Evolutionary conservation across 2,113 vertebrate genomes (phyloP).

Genomic region (Tylochromis polylepis): DNA sequence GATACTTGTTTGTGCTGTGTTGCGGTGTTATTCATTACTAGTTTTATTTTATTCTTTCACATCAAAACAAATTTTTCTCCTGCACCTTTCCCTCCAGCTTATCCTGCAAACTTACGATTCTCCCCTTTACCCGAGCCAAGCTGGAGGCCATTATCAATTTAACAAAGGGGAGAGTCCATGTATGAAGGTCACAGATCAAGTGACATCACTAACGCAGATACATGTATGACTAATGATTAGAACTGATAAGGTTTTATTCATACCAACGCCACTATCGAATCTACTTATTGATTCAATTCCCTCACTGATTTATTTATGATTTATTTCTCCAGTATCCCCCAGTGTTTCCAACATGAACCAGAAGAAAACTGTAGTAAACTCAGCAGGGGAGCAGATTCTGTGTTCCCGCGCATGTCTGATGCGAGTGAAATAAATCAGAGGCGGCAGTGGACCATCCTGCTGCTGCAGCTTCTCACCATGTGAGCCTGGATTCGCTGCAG

Average conservation of each 20-base stretch:
- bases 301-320: background rate
- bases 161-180: background rate
- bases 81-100: background rate
- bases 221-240: background rate
- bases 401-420: background rate
- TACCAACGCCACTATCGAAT: background rate
- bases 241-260: background rate
- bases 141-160: background rate
- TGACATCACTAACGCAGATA: too few relatives aligned
- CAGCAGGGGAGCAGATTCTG: background rate
- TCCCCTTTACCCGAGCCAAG: background rate
- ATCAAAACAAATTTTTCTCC: background rate
- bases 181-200: background rate
- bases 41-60: background rate
- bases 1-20: background rate
- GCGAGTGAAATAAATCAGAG: background rate
- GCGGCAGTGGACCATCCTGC: background rate
- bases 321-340: background rate
- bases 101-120: fast-evolving
- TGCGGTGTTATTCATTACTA: background rate
- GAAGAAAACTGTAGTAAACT: background rate
- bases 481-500: conserved; percentile 67
- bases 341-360: background rate
- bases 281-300: background rate
- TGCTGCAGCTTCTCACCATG: conserved; percentile 56